Evolutionary conservation across 2,888 invertebrate species (phyloP).

Genomic region (Cephus nigrinus): DNA sequence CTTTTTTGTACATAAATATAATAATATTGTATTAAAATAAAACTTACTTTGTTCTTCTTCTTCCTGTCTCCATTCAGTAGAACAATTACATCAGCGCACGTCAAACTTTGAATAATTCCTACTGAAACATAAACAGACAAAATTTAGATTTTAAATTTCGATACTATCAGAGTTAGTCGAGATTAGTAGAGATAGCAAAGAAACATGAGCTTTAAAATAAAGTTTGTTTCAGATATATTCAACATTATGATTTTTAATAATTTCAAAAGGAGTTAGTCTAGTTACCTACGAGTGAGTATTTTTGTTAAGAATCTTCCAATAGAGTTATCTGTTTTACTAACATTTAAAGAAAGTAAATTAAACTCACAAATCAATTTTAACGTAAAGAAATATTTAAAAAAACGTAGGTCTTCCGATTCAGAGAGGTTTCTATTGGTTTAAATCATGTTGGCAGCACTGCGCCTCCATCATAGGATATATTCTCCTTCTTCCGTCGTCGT

Average conservation of each 20-base stretch:
- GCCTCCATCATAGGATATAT: neutral
- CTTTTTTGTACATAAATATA: conserved; percentile 61
- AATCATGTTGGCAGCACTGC: neutral
- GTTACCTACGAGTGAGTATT: neutral
- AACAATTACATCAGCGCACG: neutral
- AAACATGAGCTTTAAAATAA: neutral
- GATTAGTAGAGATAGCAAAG: no score
- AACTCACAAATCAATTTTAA: neutral
- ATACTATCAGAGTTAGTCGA: no score
- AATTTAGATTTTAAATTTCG: neutral
- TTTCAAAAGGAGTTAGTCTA: neutral
- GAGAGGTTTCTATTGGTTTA: neutral
- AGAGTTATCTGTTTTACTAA: neutral
- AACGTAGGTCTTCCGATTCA: neutral
- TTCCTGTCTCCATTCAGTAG: neutral
- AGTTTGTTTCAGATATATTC: neutral
- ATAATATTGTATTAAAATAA: conserved; percentile 53
- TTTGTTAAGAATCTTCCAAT: neutral
- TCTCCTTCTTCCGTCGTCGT: neutral
- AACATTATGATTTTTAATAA: neutral
- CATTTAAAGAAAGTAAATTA: neutral
- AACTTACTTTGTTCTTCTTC: neutral
- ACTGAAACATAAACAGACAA: no score
- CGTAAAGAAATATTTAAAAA: neutral
- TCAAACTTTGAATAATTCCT: neutral